Evolutionary conservation across 2,888 invertebrate genomes (phyloP), one percentile per base, ranked within the genome.

Genomic region (Eupithecia centaureata): DNA sequence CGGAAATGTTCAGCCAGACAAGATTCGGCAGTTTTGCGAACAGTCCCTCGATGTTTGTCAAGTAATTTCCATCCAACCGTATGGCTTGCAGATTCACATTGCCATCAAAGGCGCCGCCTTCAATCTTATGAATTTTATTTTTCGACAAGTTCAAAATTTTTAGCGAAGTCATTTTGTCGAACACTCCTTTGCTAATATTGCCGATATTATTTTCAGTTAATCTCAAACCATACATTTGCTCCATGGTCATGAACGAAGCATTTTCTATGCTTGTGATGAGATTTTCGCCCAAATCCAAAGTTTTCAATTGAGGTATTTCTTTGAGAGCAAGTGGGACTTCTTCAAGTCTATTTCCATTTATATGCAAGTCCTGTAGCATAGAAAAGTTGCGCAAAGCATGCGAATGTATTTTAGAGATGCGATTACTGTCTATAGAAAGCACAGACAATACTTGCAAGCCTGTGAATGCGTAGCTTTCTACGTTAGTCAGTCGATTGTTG

Each of bases 1-100:
- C 97, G 80, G 97, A 97, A 83, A 97, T 96, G 86, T 97, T 97
- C 68, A 97, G 93, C 96, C 97, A 97, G 74, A 97, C 95, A 76
- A 97, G 94, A 89, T 96, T 96, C 62, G 96, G 96, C 76, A 97
- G 92, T 89, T 96, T 96, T 35, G 95, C 95, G 85, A 97, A 97
- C 76, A 97, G 94, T 70, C 96, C 96, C 75, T 95, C 95, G 75
- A 97, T 97, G 83, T 96, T 96, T 71, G 95, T 95, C 81, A 97
- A 91, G 86, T 96, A 95, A 93, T 97, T 97, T 71, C 96, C 96
- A 87, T 97, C 97, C 61, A 97, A 89, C 77, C 97, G 94, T 79
- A 97, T 96, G 56, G 97, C 97, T 85, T 97, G 96, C 70, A 97
- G 94, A 87, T 96, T 96, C 27, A 95, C 88, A 85, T 96, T 97